These are phyloP conservation scores for Holcopasites calliopsidis DNA, from an alignment of 1,140 invertebrate species.

Conservation along the genomic window DNA sequence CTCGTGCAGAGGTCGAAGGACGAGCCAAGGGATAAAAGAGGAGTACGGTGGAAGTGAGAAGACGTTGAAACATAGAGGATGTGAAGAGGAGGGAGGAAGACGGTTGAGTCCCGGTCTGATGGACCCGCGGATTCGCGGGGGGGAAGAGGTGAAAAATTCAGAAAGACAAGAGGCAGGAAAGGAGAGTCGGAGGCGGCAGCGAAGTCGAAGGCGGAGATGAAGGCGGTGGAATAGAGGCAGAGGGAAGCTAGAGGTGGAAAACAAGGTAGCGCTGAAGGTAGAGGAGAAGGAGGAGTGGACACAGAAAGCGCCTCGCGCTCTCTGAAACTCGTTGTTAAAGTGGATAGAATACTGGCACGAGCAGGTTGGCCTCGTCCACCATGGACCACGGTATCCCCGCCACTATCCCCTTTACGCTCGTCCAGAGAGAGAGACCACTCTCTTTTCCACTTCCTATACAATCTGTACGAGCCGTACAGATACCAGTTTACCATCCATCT, in stretches of 20 bases:
- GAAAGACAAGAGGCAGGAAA: slow-evolving; percentile 42
- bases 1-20: background rate
- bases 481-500: slow-evolving; percentile 57
- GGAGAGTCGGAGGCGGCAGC: slow-evolving; percentile 29
- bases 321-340: slow-evolving; percentile 71
- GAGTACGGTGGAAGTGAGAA: background rate
- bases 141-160: slow-evolving; percentile 60
- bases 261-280: no score
- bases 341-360: slow-evolving; percentile 60
- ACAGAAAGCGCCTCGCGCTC: slow-evolving; percentile 54
- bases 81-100: background rate
- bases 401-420: slow-evolving; percentile 59
- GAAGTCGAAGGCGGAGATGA: slow-evolving; percentile 28
- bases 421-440: slow-evolving; percentile 14
- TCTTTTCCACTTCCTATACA: slow-evolving; percentile 51
- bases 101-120: no score
- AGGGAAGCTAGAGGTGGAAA: slow-evolving; percentile 16
- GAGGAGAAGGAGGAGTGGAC: slow-evolving; percentile 12
- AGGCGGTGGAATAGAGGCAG: slow-evolving; percentile 9
- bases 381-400: slow-evolving; percentile 25
- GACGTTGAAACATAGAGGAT: background rate
- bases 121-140: no score
- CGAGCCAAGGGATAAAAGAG: background rate
- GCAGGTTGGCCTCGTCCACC: slow-evolving; percentile 5
- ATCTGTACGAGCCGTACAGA: slow-evolving; percentile 48